Percentiles rank a stretch among this genome's conserved stretches.
Conservation (phyloP, 2,113 vertebrate species). For the Pyrgilauda ruficollis region DNA sequence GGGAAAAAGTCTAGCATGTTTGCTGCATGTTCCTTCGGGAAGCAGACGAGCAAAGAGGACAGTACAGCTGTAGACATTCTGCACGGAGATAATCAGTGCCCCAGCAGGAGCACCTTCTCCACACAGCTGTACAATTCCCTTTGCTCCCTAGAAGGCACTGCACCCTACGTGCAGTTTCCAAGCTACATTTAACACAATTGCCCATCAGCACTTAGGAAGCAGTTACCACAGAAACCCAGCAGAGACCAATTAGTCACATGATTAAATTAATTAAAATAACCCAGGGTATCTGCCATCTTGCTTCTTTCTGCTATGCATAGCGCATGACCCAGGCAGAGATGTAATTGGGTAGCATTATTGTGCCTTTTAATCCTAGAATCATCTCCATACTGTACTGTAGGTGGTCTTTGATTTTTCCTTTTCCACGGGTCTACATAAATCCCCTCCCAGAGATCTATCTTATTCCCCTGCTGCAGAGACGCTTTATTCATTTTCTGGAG, state of each 20-base stretch:
- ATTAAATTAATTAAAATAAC: slow-evolving; percentile 87
- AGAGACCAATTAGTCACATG: slow-evolving; percentile 87
- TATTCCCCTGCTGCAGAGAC: not conserved
- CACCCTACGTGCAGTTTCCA: slow-evolving; percentile 76
- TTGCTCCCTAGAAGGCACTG: slow-evolving; percentile 71
- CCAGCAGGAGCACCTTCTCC: slow-evolving; percentile 75
- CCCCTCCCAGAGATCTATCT: not conserved
- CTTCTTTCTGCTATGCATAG: slow-evolving; percentile 67
- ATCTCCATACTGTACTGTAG: slow-evolving; percentile 25
- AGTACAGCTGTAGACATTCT: slow-evolving; percentile 64
- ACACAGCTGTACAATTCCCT: slow-evolving; percentile 75
- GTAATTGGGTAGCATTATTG: slow-evolving; percentile 58
- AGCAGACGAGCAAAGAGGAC: slow-evolving; percentile 19
- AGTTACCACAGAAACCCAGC: slow-evolving; percentile 86
- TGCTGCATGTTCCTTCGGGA: slow-evolving; percentile 12
- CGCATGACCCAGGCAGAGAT: slow-evolving; percentile 65
- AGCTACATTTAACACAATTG: slow-evolving; percentile 86
- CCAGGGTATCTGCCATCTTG: slow-evolving; percentile 80
- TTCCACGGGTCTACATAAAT: slow-evolving; percentile 4
- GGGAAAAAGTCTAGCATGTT: not conserved
- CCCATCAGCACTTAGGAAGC: slow-evolving; percentile 81
- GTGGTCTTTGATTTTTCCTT: slow-evolving; percentile 52
- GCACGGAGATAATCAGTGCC: slow-evolving; percentile 71
- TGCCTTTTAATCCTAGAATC: slow-evolving; percentile 60
- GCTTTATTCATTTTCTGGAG: slow-evolving; percentile 38